Percentiles rank a stretch among this genome's conserved stretches.
Conservation (phyloP, 2,113 vertebrate genomes). For the Agelaius phoeniceus region DNA sequence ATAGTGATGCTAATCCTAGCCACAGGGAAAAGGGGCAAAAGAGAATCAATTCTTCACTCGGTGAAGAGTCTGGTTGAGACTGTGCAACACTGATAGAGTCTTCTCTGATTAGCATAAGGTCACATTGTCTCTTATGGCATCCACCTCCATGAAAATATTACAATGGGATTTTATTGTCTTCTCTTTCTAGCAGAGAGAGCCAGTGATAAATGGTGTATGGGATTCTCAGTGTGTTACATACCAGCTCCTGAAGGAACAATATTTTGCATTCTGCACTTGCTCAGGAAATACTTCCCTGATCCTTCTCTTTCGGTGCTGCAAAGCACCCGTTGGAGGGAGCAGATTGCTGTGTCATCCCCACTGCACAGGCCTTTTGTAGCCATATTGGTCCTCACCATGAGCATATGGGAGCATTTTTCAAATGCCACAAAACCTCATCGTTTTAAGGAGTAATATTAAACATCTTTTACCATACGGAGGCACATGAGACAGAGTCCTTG, state of each 20-base stretch:
- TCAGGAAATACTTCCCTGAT: neutral
- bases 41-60: neutral
- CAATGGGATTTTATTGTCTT: neutral
- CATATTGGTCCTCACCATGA: conserved; percentile 27
- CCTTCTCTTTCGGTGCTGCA: neutral
- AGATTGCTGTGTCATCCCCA: neutral
- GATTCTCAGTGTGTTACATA: neutral
- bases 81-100: neutral
- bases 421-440: neutral
- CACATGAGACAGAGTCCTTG: neutral
- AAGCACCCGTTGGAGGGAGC: neutral
- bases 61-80: neutral
- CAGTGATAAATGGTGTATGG: neutral
- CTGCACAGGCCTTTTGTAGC: neutral
- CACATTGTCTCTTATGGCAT: neutral
- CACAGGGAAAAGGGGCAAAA: neutral
- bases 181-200: neutral
- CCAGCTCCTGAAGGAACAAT: neutral
- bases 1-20: neutral
- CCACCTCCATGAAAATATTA: neutral
- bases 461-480: neutral
- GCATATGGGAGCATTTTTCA: conserved; percentile 48
- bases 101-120: neutral
- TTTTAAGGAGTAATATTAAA: conserved; percentile 41
- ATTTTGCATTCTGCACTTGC: neutral